phyloP scores from a whole-genome alignment of 2,113 vertebrate genomes.

The Mastomys coucha region DNA sequence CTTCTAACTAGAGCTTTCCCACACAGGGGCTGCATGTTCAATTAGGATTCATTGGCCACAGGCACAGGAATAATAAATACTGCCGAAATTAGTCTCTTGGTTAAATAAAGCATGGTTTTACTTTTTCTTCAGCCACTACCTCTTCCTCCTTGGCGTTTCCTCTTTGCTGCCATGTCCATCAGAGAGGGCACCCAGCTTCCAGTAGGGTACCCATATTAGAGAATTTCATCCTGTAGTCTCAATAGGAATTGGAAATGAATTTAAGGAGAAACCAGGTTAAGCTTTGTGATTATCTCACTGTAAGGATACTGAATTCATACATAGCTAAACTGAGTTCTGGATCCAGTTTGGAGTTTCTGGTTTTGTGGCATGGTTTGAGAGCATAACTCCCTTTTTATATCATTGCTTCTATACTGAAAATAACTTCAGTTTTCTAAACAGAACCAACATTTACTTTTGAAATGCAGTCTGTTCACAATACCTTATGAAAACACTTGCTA shows the following conservation, averaged over 20 bases:
- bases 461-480: conserved; percentile 27
- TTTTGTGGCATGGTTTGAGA: conserved; percentile 58
- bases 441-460: conserved; percentile 58
- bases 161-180: not conserved
- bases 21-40: not conserved
- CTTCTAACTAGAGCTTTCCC: not conserved
- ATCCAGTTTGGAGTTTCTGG: conserved; percentile 25
- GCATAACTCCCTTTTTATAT: conserved; percentile 48
- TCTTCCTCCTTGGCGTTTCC: not conserved
- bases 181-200: not conserved
- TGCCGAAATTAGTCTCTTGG: not conserved
- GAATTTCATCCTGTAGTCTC: not conserved
- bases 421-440: conserved; percentile 45
- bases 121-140: not conserved
- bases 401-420: conserved; percentile 53
- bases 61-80: not conserved
- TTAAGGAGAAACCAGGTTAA: conserved; percentile 35
- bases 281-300: conserved; percentile 11
- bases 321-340: conserved; percentile 3
- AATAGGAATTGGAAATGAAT: not conserved
- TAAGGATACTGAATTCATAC: not conserved
- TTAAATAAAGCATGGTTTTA: conserved; percentile 1
- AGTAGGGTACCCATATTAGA: fast-evolving
- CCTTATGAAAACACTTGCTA: conserved; percentile 47
- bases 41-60: not conserved